Percentiles rank a stretch among this genome's conserved stretches.
These are phyloP conservation scores for Zosterops borbonicus DNA, from an alignment of 2,113 vertebrate species.

Conservation along the genomic window DNA sequence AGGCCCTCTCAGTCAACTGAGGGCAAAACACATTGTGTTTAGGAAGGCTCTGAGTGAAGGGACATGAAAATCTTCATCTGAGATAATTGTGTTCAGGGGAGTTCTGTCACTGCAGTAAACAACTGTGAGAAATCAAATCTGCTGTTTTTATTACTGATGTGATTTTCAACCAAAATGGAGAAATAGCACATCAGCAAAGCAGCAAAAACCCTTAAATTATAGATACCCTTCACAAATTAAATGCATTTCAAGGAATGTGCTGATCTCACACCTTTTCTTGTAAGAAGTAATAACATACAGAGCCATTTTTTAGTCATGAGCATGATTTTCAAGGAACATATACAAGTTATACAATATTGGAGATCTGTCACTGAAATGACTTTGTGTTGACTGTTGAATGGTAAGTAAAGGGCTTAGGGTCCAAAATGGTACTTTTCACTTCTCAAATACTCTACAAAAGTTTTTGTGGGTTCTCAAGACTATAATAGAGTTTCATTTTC, in stretches of 20 bases:
- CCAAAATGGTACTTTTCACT: neutral
- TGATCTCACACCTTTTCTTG: neutral
- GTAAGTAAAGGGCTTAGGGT: neutral
- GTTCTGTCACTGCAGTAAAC: slow-evolving; percentile 50
- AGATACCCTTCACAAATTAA: neutral
- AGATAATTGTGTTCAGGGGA: slow-evolving; percentile 32
- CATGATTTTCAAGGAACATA: neutral
- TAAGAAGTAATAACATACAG: neutral
- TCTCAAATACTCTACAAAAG: neutral
- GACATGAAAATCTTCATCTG: slow-evolving; percentile 27
- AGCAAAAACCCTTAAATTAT: neutral
- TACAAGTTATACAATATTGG: neutral
- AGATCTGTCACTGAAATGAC: neutral
- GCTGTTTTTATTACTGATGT: neutral
- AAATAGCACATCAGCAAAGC: neutral
- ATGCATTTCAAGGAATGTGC: neutral
- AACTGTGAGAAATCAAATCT: slow-evolving; percentile 7
- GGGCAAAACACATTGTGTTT: slow-evolving; percentile 63
- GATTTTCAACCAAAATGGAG: neutral
- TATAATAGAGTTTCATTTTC: neutral
- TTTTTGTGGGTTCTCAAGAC: neutral
- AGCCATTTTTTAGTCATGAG: neutral
- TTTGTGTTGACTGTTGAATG: neutral
- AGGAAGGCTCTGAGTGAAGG: slow-evolving; percentile 19
- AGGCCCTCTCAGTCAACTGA: slow-evolving; percentile 48